Evolutionary conservation across 2,888 invertebrate genomes (phyloP).

Genomic region (Brenthis daphne): DNA sequence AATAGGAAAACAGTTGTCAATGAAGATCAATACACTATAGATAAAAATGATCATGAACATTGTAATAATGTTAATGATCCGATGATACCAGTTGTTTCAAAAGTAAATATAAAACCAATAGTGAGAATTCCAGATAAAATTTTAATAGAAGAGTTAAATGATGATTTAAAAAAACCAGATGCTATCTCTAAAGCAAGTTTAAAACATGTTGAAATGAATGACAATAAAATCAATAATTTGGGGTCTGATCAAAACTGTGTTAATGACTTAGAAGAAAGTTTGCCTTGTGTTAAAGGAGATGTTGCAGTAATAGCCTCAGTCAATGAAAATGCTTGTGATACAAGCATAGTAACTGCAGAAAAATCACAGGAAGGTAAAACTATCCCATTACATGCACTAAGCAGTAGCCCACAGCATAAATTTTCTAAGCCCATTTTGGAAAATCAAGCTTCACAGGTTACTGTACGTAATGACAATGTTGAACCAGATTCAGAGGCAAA

Average conservation of each 20-base stretch:
- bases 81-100: constrained; percentile 49
- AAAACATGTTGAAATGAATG: constrained; percentile 19
- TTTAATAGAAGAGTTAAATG: constrained; percentile 36
- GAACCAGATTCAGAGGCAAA: constrained; percentile 30
- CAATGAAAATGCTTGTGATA: constrained; percentile 24
- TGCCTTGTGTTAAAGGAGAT: constrained; percentile 21
- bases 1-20: constrained; percentile 66
- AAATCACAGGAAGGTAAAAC: constrained; percentile 13
- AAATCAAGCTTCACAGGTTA: constrained; percentile 22
- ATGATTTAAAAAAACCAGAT: constrained; percentile 24
- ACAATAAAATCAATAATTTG: constrained; percentile 17
- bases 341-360: constrained; percentile 14
- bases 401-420: constrained; percentile 8
- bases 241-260: constrained; percentile 34
- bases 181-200: constrained; percentile 21
- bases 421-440: constrained; percentile 15
- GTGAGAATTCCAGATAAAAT: constrained; percentile 44
- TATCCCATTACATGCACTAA: constrained; percentile 8
- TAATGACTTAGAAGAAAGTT: constrained; percentile 19
- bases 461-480: constrained; percentile 21
- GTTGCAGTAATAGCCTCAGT: not conserved
- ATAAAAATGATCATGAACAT: constrained; percentile 48
- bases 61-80: constrained; percentile 56
- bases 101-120: constrained; percentile 66
- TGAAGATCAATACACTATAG: constrained; percentile 48